Percentiles rank a stretch among this genome's conserved stretches.
Conservation (phyloP, 2,888 invertebrate genomes). For the Lepidochrysops patricia region DNA sequence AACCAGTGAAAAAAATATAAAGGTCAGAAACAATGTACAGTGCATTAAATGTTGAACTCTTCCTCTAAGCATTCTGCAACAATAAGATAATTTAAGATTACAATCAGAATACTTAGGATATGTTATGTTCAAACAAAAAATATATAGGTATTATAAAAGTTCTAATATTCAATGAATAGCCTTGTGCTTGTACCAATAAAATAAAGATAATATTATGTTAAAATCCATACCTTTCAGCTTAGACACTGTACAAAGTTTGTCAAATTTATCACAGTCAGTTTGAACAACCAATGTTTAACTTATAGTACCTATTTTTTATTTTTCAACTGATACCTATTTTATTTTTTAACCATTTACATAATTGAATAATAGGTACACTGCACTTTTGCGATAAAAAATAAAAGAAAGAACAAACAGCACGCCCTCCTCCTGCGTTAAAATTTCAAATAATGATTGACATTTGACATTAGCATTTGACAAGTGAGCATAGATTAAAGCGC, state of each 20-base stretch:
- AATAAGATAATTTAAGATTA: conserved; percentile 20
- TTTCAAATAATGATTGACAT: conserved; percentile 6
- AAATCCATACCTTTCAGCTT: conserved; percentile 5
- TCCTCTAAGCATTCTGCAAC: conserved; percentile 76
- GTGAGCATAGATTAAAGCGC: too few species aligned
- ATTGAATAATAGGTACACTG: background rate
- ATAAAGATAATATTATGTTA: background rate
- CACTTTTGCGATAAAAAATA: background rate
- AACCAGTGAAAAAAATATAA: conserved; percentile 84
- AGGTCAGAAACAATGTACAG: conserved; percentile 81
- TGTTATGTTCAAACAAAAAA: background rate
- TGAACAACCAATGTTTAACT: background rate
- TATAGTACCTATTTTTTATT: background rate
- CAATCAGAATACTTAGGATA: background rate
- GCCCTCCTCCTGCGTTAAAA: background rate
- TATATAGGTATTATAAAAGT: too few species aligned
- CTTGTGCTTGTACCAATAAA: background rate
- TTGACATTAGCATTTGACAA: conserved; percentile 1
- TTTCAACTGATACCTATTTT: background rate
- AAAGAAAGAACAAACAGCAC: background rate
- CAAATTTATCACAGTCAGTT: conserved; percentile 10
- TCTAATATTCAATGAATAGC: too few species aligned
- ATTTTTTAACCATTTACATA: background rate
- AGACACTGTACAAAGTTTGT: background rate
- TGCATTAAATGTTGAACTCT: conserved; percentile 86